Evolutionary conservation across 2,797 vertebrate species (phyloP).

Genomic region (Phoeniculus purpureus): DNA sequence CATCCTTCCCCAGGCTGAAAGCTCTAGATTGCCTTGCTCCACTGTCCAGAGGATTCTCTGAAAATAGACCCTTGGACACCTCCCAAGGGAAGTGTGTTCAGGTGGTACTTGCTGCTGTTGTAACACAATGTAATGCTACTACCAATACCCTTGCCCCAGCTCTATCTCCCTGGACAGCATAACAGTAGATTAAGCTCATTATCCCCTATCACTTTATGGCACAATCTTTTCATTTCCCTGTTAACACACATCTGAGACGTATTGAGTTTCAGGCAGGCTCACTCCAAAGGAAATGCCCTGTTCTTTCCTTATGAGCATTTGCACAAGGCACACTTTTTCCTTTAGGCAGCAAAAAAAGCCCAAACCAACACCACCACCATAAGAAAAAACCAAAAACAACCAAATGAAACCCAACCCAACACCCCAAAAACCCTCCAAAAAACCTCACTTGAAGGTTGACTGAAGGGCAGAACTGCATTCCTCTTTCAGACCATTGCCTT

Average conservation of each 20-base stretch:
- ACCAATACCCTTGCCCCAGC: not conserved
- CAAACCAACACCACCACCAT: not conserved
- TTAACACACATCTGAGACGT: conserved; percentile 17
- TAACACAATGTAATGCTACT: not conserved
- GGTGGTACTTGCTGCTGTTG: not conserved
- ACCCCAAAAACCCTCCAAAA: not conserved
- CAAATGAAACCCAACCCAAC: too few relatives aligned
- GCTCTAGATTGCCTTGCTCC: not conserved
- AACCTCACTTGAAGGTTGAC: not conserved
- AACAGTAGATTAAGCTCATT: conserved; percentile 49
- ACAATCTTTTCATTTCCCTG: conserved; percentile 57
- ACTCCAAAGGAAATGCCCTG: not conserved
- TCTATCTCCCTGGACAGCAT: conserved; percentile 20
- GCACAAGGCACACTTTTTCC: not conserved
- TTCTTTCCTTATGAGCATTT: not conserved
- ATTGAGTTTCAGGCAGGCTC: not conserved
- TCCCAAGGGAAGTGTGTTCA: not conserved
- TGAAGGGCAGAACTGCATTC: not conserved
- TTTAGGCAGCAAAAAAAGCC: not conserved
- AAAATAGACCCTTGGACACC: not conserved
- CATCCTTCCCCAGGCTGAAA: not conserved
- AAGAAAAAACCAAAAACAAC: not conserved
- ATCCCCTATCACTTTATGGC: conserved; percentile 34
- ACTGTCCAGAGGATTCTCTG: not conserved
- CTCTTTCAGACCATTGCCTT: not conserved